phyloP scores from a whole-genome alignment of 2,888 invertebrate genomes.

The Agrenia bidenticulata region DNA sequence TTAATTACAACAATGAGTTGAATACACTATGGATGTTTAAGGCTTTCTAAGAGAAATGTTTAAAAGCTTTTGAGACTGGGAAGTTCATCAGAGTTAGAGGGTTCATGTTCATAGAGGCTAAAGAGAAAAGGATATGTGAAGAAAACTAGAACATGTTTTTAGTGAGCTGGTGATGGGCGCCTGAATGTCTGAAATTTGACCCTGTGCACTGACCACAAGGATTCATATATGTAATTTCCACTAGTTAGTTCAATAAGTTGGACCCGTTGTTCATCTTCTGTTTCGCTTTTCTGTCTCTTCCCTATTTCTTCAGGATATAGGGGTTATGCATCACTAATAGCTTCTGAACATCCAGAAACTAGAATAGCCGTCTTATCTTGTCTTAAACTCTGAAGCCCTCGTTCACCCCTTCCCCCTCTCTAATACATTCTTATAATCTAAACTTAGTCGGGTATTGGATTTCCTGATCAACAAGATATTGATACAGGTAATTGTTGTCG shows the following conservation, averaged over 20 bases:
- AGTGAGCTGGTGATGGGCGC: conserved; percentile 45
- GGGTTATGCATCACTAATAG: no score
- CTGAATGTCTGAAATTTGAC: conserved; percentile 54
- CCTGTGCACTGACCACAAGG: conserved; percentile 50
- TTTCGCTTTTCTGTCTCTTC: conserved; percentile 5
- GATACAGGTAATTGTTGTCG: no score
- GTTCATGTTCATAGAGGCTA: conserved; percentile 11
- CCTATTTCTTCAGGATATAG: no score
- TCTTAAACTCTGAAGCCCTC: no score
- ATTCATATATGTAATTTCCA: conserved; percentile 34
- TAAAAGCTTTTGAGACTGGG: conserved; percentile 19
- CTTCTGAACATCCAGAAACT: no score
- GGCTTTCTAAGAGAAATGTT: conserved; percentile 17
- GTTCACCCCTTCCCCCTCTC: no score
- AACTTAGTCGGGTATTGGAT: no score
- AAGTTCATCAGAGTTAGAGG: conserved; percentile 17
- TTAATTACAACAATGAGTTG: conserved; percentile 38
- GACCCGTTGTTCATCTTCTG: conserved; percentile 27
- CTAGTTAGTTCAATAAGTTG: conserved; percentile 22
- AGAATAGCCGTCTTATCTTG: no score
- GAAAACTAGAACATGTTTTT: conserved; percentile 51
- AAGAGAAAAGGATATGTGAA: conserved; percentile 25
- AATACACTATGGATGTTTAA: background rate
- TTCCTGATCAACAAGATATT: no score
- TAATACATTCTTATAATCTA: no score